These are phyloP conservation scores for Euwallacea similis DNA, from an alignment of 1,140 invertebrate species.

Conservation along the genomic window DNA sequence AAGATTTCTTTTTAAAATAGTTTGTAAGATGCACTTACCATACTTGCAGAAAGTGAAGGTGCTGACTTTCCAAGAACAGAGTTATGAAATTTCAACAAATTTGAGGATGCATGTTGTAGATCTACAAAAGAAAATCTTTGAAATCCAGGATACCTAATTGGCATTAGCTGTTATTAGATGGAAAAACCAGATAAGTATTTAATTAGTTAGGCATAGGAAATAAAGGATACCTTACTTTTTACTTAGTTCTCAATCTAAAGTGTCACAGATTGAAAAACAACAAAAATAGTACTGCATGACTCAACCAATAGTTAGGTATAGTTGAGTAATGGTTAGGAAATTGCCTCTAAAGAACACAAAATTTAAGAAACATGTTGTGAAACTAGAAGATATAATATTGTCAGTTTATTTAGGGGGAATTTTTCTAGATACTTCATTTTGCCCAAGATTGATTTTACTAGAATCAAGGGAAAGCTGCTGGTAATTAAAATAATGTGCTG, in stretches of 20 bases:
- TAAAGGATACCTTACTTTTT: too few relatives aligned
- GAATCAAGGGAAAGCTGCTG: conserved; percentile 3
- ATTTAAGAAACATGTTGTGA: background rate
- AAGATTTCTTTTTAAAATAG: background rate
- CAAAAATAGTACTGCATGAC: conserved; percentile 9
- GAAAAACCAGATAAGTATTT: too few relatives aligned
- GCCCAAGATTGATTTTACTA: background rate
- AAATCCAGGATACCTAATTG: conserved; percentile 40
- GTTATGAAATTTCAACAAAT: conserved; percentile 83
- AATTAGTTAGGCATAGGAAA: too few relatives aligned
- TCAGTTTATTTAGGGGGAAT: too few relatives aligned
- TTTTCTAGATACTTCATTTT: too few relatives aligned
- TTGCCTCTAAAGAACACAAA: background rate
- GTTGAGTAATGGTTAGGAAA: background rate
- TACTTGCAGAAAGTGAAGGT: conserved; percentile 79
- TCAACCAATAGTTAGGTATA: background rate
- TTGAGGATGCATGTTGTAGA: conserved; percentile 57
- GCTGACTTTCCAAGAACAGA: conserved; percentile 90
- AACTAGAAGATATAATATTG: too few relatives aligned
- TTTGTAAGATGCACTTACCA: conserved; percentile 60
- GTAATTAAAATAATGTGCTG: too few relatives aligned
- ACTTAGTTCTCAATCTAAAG: background rate
- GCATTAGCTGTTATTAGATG: too few relatives aligned
- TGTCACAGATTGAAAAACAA: too few relatives aligned
- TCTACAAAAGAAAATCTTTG: conserved; percentile 43